Evolutionary conservation across 2,888 invertebrate genomes (phyloP), one percentile per base, ranked within the genome.

Genomic region (Plutella xylostella): DNA sequence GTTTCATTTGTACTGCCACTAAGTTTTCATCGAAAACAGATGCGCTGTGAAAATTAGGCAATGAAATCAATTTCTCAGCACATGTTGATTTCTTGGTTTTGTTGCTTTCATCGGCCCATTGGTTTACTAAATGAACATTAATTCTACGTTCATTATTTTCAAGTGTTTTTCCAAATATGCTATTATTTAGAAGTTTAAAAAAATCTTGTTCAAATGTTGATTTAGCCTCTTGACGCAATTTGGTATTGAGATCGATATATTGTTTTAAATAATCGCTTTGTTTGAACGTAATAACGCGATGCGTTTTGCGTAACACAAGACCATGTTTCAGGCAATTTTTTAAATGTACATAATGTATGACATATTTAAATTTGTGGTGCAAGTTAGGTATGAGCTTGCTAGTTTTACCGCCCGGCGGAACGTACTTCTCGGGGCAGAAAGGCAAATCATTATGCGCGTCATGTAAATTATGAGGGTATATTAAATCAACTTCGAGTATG

Each of bases 401-500:
- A 11, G 43, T 31, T 44, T 49, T 50, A 37, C 41, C 39, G 28
- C 37, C 42, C 15, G 48, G 44, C 7, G 45, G 30, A 12, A 28
- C 14, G 25, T 49, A 48, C 20, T 51, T 51, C 48, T 56, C 51
- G 9, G 50, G 39, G 25, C 48, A 48, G 18, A 60, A 54, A 3
- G 61, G 57, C 21, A 55, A 53, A 30, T 62, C 57, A 12, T 30
- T 18, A 30, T 49, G 49, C 5, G 9, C 3, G 41, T 48, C 41
- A 40, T 51, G 51, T 15, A 49, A 28, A 19, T 45, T 1, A 14
- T 25, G 5, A 9, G 50, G 48, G 20, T 50, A 50, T 20, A 22
- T 3, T 12, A 50, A 14, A 42, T 48, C 49, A 4, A 49, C 46
- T 42, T 49, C 49, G 3, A 49, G 25, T 28, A 49, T 47, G 40